Evolutionary conservation across 2,113 vertebrate species (phyloP), one percentile per base, ranked within the genome.

Genomic region (Anguilla japonica): DNA sequence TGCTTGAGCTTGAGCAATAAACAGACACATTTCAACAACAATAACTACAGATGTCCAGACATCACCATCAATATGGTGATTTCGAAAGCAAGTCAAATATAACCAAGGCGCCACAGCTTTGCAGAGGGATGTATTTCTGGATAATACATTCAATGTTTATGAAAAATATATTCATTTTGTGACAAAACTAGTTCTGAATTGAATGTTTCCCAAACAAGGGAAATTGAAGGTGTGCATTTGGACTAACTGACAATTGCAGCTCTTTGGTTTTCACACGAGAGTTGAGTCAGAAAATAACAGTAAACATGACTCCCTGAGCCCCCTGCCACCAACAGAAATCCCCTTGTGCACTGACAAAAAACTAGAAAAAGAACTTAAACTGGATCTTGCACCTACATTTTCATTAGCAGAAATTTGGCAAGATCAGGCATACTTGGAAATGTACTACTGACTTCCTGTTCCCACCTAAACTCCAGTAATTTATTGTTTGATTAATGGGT

Each of bases 281-380:
- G 9, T 9, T 82, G 85, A 85, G 78, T 85, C 79, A 86, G n/a
- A 86, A 81, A 79, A 7, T 15, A 16, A 86, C 26, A 43, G 53
- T 29, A 86, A 86, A 50, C 26, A 82, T 20, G 78, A 18, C 41
- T 85, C 40, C 82, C 78, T 85, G 34, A 67, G 39, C 20, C 41
- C 85, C 85, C 22, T 26, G 50, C 39, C 29, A 43, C 26, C 0
- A 63, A 5, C 11, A 57, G 57, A 53, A 86, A 82, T 63, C 79
- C 85, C 85, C 85, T 14, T 75, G 26, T 75, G 71, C 20, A 2
- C 60, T 67, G 60, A 67, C 22, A 67, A 75, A 75, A 7, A 29
- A 29, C n/a, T 5, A 67, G 50, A 9, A 46, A 9, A 46, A 46
- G 43, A 5, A 46, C 43, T 5, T 6, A 1, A 46, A 53, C 50